Conservation (phyloP, 2,888 invertebrate genomes). For the Shargacucullia verbasci region DNA sequence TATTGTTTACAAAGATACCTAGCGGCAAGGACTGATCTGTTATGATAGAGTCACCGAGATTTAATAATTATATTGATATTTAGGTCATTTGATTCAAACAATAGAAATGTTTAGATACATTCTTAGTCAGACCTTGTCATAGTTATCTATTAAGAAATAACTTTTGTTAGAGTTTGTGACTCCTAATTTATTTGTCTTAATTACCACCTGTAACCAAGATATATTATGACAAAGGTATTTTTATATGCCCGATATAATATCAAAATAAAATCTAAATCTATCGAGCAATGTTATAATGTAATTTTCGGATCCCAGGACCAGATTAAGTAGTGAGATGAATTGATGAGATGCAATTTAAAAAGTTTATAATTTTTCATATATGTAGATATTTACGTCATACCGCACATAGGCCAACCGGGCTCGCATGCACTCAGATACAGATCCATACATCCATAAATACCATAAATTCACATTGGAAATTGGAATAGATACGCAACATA, state of each 20-base stretch:
- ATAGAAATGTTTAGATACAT: conserved; percentile 1
- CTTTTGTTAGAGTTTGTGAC: not conserved
- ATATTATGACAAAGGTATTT: too few species aligned
- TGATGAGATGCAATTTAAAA: too few species aligned
- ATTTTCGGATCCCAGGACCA: too few species aligned
- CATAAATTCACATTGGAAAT: conserved; percentile 30
- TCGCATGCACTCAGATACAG: too few species aligned
- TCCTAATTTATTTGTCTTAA: not conserved
- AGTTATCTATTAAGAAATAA: not conserved
- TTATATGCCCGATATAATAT: too few species aligned
- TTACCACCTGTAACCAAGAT: too few species aligned
- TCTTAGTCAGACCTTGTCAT: conserved; percentile 4
- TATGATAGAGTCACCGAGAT: conserved; percentile 7
- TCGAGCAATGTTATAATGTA: too few species aligned
- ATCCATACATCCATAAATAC: conserved; percentile 1
- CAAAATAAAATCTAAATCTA: too few species aligned
- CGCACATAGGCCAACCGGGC: too few species aligned
- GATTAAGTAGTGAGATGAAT: too few species aligned
- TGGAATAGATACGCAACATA: conserved; percentile 41
- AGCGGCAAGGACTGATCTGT: conserved; percentile 13
- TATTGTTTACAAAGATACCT: not conserved
- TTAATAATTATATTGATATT: conserved; percentile 11
- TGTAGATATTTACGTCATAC: too few species aligned
- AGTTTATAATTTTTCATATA: too few species aligned
- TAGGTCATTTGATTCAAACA: conserved; percentile 8